These are phyloP conservation scores for Pristionchus maxplancki DNA, from an alignment of 2,888 invertebrate species.

Conservation along the genomic window DNA sequence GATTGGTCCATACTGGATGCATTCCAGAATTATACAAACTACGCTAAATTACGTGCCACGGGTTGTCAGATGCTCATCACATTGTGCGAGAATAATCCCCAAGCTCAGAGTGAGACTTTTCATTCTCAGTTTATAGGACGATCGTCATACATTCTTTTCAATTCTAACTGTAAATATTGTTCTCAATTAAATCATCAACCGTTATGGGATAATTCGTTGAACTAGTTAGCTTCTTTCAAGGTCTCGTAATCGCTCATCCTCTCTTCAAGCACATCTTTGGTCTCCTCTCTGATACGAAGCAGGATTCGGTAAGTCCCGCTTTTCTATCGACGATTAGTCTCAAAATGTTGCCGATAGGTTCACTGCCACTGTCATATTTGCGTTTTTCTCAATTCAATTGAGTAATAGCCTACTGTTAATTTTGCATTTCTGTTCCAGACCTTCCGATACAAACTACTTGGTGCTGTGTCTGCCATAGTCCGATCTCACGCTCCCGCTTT, in stretches of 20 bases:
- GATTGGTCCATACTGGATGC: too few relatives aligned
- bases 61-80: slow-evolving; percentile 50
- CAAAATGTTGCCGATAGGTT: too few relatives aligned
- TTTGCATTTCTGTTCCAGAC: not conserved
- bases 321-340: not conserved
- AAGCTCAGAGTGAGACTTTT: slow-evolving; percentile 27
- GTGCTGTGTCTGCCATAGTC: slow-evolving; percentile 46
- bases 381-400: not conserved
- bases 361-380: not conserved
- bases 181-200: too few relatives aligned
- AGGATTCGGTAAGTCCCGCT: slow-evolving; percentile 31
- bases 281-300: slow-evolving; percentile 31
- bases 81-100: slow-evolving; percentile 51
- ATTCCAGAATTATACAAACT: slow-evolving; percentile 32
- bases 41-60: slow-evolving; percentile 23
- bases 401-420: not conserved
- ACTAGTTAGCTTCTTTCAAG: not conserved
- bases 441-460: slow-evolving; percentile 50
- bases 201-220: too few relatives aligned
- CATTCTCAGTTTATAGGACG: too few relatives aligned
- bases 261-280: slow-evolving; percentile 50
- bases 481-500: slow-evolving; percentile 54
- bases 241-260: slow-evolving; percentile 44
- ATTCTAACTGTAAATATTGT: too few relatives aligned
- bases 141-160: too few relatives aligned